Evolutionary conservation across 2,113 vertebrate species (phyloP), one percentile per base, ranked within the genome.

Genomic region (Syngnathus floridae): DNA sequence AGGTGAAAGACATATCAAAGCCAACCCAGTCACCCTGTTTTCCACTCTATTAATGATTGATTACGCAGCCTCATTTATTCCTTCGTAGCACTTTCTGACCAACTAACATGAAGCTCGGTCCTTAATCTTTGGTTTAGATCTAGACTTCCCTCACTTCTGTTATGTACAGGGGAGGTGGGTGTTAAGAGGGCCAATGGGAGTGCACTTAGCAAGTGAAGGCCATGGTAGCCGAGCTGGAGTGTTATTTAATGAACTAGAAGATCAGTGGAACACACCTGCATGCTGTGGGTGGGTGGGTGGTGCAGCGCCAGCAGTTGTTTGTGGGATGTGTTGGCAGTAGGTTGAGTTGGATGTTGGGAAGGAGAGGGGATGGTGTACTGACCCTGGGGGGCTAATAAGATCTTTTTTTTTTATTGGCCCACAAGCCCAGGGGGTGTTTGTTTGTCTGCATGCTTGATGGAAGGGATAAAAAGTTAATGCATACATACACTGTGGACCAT

Each of bases 371-470:
- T 72, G 83, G 73, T 68, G 77, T 74, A 56, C 46, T 67, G 78
- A 75, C 77, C 64, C 62, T 40, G 59, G 66, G 78, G 77, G 78
- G 74, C 69, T 84, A 86, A 87, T 90, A 90, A 88, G 84, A 88
- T 81, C 69, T 64, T 71, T 49, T 49, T n/a, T 83, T 87, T 87
- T 87, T 88, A 88, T 87, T 85, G 83, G 74, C 80, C 75, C 79
- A 76, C 79, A 83, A 76, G 76, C 78, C 83, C 81, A 78, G 82
- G 82, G 81, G 78, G 79, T 87, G 82, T 88, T 87, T 87, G 88
- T 88, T 88, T 87, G 87, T 86, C 74, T 87, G 83, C 72, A 70
- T 85, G 82, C 76, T 78, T 84, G 82, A 88, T 88, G 75, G 79
- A 84, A 64, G 75, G 82, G 78, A 86, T 80, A 80, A 80, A 83